Conservation (phyloP, 2,113 vertebrate species). For the Rhizomys pruinosus region DNA sequence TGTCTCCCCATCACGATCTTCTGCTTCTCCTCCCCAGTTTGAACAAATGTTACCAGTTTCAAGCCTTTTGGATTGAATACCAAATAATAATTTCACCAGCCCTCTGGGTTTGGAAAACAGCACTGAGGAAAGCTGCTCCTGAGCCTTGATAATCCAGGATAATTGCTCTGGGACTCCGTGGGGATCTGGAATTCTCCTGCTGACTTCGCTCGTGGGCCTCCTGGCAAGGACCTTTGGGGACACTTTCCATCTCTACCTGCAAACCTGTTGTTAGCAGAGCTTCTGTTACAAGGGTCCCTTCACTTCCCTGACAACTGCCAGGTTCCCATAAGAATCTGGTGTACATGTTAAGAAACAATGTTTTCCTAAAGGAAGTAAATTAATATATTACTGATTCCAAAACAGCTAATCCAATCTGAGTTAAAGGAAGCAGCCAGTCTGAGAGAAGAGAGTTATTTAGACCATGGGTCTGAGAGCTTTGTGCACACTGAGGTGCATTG, state of each 20-base stretch:
- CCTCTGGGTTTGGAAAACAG: constrained; percentile 83
- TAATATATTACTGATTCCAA: constrained; percentile 46
- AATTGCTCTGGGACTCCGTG: constrained; percentile 85
- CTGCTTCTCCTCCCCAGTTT: not conserved
- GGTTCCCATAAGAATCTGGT: not conserved
- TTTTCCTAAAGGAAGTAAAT: constrained; percentile 52
- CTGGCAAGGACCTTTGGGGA: constrained; percentile 51
- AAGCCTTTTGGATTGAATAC: constrained; percentile 48
- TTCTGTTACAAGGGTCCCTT: constrained; percentile 58
- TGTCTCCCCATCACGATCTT: not conserved
- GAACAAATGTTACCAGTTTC: constrained; percentile 69
- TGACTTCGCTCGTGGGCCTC: constrained; percentile 52
- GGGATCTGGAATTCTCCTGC: constrained; percentile 82
- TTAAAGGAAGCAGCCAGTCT: not conserved
- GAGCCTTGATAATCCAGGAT: constrained; percentile 87
- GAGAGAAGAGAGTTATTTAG: not conserved
- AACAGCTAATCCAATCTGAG: constrained; percentile 47
- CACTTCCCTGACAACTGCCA: constrained; percentile 45
- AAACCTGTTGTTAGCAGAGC: not conserved
- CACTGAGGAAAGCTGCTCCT: constrained; percentile 83
- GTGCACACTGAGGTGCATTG: not conserved
- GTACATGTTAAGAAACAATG: too few relatives aligned
- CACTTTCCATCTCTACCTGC: not conserved
- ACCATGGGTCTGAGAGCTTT: not conserved
- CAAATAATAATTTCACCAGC: constrained; percentile 76